These are phyloP conservation scores for Philotrypesis tridentata DNA, from an alignment of 1,140 invertebrate genomes.

Conservation along the genomic window DNA sequence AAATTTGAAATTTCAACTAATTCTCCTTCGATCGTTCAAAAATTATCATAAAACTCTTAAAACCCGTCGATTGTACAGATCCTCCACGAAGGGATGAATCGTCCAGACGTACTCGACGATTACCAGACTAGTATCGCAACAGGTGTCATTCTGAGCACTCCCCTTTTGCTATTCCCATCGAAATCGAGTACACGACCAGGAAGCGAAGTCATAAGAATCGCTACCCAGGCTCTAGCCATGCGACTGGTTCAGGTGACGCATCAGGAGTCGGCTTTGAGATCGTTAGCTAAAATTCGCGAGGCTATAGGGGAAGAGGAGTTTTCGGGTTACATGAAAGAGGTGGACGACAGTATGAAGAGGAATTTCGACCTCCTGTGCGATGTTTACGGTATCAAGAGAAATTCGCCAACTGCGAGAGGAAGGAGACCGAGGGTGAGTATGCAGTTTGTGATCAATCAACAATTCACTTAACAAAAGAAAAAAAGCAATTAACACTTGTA, in stretches of 20 bases:
- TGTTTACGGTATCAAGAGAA: constrained; percentile 74
- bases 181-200: constrained; percentile 61
- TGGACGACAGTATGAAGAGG: constrained; percentile 75
- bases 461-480: no score
- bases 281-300: constrained; percentile 80
- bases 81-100: constrained; percentile 78
- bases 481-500: no score
- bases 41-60: not conserved
- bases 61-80: constrained; percentile 75
- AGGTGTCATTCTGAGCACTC: constrained; percentile 80
- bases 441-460: not conserved
- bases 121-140: constrained; percentile 78
- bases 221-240: constrained; percentile 78
- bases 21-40: not conserved
- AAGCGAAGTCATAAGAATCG: constrained; percentile 68
- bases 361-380: constrained; percentile 82
- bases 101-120: constrained; percentile 74
- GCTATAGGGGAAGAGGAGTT: constrained; percentile 79
- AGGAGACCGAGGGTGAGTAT: constrained; percentile 4
- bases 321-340: constrained; percentile 70
- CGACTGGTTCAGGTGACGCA: constrained; percentile 79
- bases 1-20: no score
- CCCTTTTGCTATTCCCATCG: constrained; percentile 77
- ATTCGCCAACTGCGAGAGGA: not conserved
- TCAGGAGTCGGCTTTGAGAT: constrained; percentile 80